These are phyloP conservation scores for Callitettix versicolor DNA, from an alignment of 1,140 invertebrate species.

Conservation along the genomic window DNA sequence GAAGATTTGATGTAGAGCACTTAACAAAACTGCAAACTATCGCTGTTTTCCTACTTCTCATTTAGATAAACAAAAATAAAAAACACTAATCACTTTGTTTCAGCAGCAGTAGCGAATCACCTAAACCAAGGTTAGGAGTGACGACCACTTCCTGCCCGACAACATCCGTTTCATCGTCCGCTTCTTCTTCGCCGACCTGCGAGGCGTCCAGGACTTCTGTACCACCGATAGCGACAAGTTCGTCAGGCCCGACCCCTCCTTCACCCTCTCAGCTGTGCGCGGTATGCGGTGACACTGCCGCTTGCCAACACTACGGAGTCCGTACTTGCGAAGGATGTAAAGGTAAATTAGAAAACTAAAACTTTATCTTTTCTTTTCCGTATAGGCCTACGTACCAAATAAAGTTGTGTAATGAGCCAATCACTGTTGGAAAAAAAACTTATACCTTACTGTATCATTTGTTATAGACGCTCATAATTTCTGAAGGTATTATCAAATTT, in stretches of 20 bases:
- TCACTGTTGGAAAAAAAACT: too few species aligned
- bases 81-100: too few species aligned
- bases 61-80: too few species aligned
- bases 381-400: too few species aligned
- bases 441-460: too few species aligned
- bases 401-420: too few species aligned
- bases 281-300: slow-evolving; percentile 96
- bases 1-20: too few species aligned
- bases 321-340: slow-evolving; percentile 97
- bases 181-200: slow-evolving; percentile 52
- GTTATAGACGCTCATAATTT: too few species aligned
- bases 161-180: slow-evolving; percentile 51
- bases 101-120: slow-evolving; percentile 37
- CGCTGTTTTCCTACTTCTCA: too few species aligned
- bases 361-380: too few species aligned
- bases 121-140: slow-evolving; percentile 33
- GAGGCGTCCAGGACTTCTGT: slow-evolving; percentile 11
- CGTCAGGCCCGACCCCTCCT: slow-evolving; percentile 46
- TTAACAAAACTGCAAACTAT: too few species aligned
- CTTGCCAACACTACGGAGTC: slow-evolving; percentile 97
- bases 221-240: slow-evolving; percentile 31
- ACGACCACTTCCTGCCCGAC: slow-evolving; percentile 37
- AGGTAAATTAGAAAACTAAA: slow-evolving; percentile 31
- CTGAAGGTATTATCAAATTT: too few species aligned
- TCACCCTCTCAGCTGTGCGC: slow-evolving; percentile 86